Evolutionary conservation across 2,888 invertebrate genomes (phyloP).

Genomic region (Rhogogaster chlorosoma): DNA sequence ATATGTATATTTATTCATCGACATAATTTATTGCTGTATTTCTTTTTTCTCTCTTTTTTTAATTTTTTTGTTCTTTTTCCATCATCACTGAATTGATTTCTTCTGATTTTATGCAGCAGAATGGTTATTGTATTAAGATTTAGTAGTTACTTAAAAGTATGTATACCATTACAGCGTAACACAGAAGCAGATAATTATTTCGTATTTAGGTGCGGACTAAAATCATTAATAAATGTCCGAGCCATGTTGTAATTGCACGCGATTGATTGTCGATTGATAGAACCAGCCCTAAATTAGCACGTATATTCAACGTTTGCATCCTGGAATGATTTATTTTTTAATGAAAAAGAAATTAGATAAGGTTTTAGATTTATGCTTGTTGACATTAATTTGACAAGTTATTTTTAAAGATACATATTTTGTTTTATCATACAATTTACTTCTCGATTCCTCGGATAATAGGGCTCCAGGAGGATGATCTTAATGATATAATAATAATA

Average conservation of each 20-base stretch:
- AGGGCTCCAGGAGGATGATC: not conserved
- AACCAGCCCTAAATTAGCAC: conserved; percentile 2
- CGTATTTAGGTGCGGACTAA: conserved; percentile 28
- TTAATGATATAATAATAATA: conserved; percentile 38
- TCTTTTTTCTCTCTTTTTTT: conserved; percentile 64
- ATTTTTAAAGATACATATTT: conserved; percentile 28
- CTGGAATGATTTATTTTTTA: not conserved
- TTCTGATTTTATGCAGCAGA: conserved; percentile 63
- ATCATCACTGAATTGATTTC: conserved; percentile 59
- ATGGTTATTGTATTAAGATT: conserved; percentile 61
- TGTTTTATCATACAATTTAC: not conserved
- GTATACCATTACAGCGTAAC: conserved; percentile 52
- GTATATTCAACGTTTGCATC: conserved; percentile 45
- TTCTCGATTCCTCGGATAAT: conserved; percentile 9
- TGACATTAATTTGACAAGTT: conserved; percentile 28
- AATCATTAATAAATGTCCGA: conserved; percentile 32
- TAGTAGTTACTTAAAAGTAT: conserved; percentile 68
- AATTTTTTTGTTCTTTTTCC: conserved; percentile 63
- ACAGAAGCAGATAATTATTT: conserved; percentile 57
- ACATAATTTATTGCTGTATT: conserved; percentile 75
- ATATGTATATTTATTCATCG: conserved; percentile 74
- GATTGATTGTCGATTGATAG: conserved; percentile 40
- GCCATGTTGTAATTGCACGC: conserved; percentile 46
- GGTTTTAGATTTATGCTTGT: conserved; percentile 18
- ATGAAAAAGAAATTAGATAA: not conserved